These are phyloP conservation scores for Melierax canorus DNA, from an alignment of 2,113 vertebrate species.

Conservation along the genomic window DNA sequence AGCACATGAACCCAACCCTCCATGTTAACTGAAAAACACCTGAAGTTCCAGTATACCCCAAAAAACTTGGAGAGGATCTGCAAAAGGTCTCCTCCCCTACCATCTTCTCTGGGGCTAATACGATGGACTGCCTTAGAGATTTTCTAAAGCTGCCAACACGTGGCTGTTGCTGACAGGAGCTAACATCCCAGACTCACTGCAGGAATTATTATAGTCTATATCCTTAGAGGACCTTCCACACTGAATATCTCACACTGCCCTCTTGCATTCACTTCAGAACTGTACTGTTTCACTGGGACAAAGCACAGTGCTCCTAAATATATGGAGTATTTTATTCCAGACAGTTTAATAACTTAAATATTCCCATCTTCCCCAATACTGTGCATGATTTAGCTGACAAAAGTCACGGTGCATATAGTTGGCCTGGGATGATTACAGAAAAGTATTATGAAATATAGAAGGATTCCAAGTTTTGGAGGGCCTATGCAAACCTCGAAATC, in stretches of 20 bases:
- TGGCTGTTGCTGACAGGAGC: not conserved
- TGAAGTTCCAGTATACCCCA: not conserved
- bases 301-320: not conserved
- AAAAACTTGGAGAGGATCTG: not conserved
- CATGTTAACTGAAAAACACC: not conserved
- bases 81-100: not conserved
- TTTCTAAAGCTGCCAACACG: not conserved
- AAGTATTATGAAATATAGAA: not conserved
- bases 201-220: not conserved
- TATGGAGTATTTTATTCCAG: not conserved
- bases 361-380: not conserved
- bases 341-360: not conserved
- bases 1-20: not conserved
- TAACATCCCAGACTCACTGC: not conserved
- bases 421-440: not conserved
- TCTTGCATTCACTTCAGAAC: not conserved
- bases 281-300: not conserved
- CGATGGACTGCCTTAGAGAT: not conserved
- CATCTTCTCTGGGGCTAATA: not conserved
- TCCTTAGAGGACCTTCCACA: not conserved
- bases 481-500: not conserved
- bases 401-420: not conserved
- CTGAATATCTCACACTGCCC: not conserved
- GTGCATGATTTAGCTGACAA: not conserved
- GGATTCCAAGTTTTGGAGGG: not conserved